Evolutionary conservation across 1,140 invertebrate genomes (phyloP).

Genomic region (Pygmarrhopalites habei): DNA sequence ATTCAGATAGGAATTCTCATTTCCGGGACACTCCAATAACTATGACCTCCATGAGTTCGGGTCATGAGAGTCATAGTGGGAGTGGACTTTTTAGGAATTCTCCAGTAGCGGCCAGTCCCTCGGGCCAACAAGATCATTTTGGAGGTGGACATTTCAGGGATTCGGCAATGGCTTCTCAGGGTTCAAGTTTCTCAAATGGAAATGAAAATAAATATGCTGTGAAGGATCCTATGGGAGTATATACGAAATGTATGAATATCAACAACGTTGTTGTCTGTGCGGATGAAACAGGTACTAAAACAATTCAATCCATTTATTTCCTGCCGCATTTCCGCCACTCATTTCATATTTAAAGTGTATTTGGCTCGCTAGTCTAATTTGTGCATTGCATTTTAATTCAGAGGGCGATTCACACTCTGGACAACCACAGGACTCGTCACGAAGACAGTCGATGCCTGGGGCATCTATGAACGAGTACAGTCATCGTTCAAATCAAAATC

Average conservation of each 20-base stretch:
- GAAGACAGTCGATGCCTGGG: neutral
- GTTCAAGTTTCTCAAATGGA: too few species aligned
- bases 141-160: too few species aligned
- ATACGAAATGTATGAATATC: slow-evolving; percentile 23
- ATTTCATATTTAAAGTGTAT: neutral
- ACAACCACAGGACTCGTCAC: neutral
- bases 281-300: slow-evolving; percentile 23
- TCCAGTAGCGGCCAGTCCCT: too few species aligned
- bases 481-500: too few species aligned
- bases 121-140: too few species aligned
- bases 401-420: neutral
- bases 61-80: too few species aligned
- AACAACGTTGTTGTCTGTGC: slow-evolving; percentile 31
- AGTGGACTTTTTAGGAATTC: too few species aligned
- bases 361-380: neutral
- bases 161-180: too few species aligned
- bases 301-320: neutral
- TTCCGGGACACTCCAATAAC: too few species aligned
- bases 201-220: too few species aligned
- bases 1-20: too few species aligned
- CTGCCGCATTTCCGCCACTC: neutral
- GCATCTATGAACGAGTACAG: neutral
- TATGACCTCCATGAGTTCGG: too few species aligned
- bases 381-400: neutral
- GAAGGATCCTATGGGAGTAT: slow-evolving; percentile 32